Evolutionary conservation across 2,113 vertebrate genomes (phyloP).

Genomic region (Scortum barcoo): DNA sequence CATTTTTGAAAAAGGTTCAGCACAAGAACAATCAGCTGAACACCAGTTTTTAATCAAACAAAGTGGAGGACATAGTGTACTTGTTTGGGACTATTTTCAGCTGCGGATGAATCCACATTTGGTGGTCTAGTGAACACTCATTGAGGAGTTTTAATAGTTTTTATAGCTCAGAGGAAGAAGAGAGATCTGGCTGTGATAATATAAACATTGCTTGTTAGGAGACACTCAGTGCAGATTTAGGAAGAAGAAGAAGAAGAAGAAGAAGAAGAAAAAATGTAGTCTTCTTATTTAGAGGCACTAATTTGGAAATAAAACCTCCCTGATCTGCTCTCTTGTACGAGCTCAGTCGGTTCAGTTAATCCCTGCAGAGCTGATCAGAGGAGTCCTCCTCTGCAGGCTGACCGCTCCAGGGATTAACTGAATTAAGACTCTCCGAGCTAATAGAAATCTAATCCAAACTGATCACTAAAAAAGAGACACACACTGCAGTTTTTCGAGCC

Average conservation of each 20-base stretch:
- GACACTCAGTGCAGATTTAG: not conserved
- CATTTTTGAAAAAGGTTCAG: too few relatives aligned
- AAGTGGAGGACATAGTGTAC: too few relatives aligned
- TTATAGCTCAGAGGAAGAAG: too few relatives aligned
- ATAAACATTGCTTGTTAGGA: too few relatives aligned
- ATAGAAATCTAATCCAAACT: not conserved
- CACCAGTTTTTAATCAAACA: too few relatives aligned
- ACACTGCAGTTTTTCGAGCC: not conserved
- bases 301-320: not conserved
- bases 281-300: not conserved
- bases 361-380: slow-evolving; percentile 19
- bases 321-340: not conserved
- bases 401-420: slow-evolving; percentile 18
- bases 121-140: too few relatives aligned
- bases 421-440: not conserved
- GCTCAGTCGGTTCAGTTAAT: slow-evolving; percentile 4
- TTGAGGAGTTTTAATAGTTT: too few relatives aligned
- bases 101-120: not conserved
- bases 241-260: not conserved
- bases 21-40: too few relatives aligned
- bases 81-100: not conserved
- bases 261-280: not conserved
- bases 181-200: too few relatives aligned
- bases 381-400: not conserved
- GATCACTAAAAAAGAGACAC: not conserved